phyloP scores from a whole-genome alignment of 2,113 vertebrate genomes.

The Microtus oregoni region DNA sequence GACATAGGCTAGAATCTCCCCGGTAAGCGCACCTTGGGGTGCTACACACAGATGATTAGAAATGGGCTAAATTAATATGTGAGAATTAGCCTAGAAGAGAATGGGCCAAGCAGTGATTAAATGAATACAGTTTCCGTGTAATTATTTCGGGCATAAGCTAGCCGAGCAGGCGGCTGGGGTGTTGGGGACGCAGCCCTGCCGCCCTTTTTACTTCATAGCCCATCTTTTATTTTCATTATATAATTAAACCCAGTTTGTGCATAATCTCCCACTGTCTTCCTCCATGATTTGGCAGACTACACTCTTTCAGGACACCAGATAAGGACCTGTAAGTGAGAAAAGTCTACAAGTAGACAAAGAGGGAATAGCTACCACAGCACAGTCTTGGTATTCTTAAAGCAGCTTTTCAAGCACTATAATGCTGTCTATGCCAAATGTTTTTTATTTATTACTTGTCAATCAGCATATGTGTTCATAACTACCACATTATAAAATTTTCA shows the following conservation, averaged over 20 bases:
- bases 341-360: constrained; percentile 11
- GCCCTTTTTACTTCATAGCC: no score
- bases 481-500: constrained; percentile 66
- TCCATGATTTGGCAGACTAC: neutral
- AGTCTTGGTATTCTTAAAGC: constrained; percentile 13
- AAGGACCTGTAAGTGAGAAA: neutral
- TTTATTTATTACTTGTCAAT: constrained; percentile 68
- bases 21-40: no score
- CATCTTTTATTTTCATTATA: neutral
- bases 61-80: no score
- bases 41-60: no score
- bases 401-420: constrained; percentile 33
- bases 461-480: constrained; percentile 48
- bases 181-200: no score
- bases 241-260: neutral
- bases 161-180: no score
- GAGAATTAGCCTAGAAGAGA: no score
- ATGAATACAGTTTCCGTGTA: no score
- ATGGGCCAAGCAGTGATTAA: no score
- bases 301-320: neutral
- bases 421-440: constrained; percentile 45
- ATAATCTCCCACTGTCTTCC: neutral
- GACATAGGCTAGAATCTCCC: no score
- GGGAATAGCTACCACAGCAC: neutral
- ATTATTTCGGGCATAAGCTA: no score